Conservation (phyloP, 2,797 vertebrate species). For the Danionella dracula region DNA sequence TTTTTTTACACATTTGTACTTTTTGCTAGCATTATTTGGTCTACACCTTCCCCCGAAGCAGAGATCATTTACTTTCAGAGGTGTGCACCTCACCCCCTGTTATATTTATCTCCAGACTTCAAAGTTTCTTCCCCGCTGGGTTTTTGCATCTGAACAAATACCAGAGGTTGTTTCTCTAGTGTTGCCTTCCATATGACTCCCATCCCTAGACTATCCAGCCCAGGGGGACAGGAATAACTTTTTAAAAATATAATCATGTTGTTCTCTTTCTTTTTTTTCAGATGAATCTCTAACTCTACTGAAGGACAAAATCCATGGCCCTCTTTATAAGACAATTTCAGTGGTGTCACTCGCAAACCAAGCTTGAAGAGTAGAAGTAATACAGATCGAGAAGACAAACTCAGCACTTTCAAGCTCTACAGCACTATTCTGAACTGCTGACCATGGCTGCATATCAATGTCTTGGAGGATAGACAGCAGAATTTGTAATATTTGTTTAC, state of each 20-base stretch:
- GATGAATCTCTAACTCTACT: constrained; percentile 3
- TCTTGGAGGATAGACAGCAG: constrained; percentile 67
- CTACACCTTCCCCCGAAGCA: constrained; percentile 17
- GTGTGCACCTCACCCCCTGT: constrained; percentile 41
- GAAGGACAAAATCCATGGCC: constrained; percentile 5
- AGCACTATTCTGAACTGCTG: not conserved
- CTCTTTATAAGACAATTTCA: not conserved
- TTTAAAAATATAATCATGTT: constrained; percentile 33
- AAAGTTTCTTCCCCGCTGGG: constrained; percentile 68
- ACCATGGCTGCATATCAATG: constrained; percentile 70
- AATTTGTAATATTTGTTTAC: not conserved
- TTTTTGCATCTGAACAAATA: constrained; percentile 61
- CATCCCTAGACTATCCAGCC: constrained; percentile 13
- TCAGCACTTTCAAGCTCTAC: not conserved
- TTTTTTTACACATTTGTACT: not conserved
- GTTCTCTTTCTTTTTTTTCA: constrained; percentile 35
- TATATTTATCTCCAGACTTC: constrained; percentile 70
- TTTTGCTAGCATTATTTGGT: constrained; percentile 10
- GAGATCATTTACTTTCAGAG: constrained; percentile 29
- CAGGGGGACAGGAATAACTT: constrained; percentile 13
- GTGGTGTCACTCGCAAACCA: not conserved
- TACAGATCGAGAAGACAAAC: not conserved
- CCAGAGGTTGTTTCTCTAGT: constrained; percentile 26
- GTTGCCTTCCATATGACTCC: constrained; percentile 27
- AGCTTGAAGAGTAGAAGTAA: not conserved